phyloP scores from a whole-genome alignment of 2,888 invertebrate species.

The Ectemnius continuus region DNA sequence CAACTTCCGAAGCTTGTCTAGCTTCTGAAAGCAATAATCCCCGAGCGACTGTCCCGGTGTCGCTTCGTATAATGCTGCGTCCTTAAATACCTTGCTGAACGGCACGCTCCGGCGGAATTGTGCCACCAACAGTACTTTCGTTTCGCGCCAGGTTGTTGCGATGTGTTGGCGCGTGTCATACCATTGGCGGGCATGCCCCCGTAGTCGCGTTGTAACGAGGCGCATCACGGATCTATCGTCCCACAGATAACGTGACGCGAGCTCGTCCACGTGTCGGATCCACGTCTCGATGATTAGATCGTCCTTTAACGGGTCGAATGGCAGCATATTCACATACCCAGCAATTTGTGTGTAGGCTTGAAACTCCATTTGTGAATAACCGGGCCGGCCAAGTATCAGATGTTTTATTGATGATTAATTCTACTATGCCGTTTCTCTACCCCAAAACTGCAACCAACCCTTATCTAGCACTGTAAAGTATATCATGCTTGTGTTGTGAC shows the following conservation, averaged over 20 bases:
- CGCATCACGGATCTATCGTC: constrained; percentile 30
- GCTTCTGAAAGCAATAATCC: constrained; percentile 24
- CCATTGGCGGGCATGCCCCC: constrained; percentile 15
- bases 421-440: too few species aligned
- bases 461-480: too few species aligned
- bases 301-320: not conserved
- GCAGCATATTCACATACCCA: too few species aligned
- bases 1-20: not conserved
- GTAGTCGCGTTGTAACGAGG: constrained; percentile 9
- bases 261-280: constrained; percentile 9
- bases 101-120: not conserved
- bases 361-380: too few species aligned
- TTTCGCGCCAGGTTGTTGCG: not conserved
- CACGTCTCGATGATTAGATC: constrained; percentile 6
- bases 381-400: too few species aligned
- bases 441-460: too few species aligned
- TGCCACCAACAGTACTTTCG: not conserved
- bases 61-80: constrained; percentile 10
- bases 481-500: too few species aligned
- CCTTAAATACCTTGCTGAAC: constrained; percentile 6
- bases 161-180: constrained; percentile 8
- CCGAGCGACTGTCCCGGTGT: constrained; percentile 4
- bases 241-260: constrained; percentile 19
- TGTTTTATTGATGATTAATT: too few species aligned
- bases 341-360: too few species aligned